phyloP scores from a whole-genome alignment of 2,113 vertebrate species.

The Apodemus speciosus region DNA sequence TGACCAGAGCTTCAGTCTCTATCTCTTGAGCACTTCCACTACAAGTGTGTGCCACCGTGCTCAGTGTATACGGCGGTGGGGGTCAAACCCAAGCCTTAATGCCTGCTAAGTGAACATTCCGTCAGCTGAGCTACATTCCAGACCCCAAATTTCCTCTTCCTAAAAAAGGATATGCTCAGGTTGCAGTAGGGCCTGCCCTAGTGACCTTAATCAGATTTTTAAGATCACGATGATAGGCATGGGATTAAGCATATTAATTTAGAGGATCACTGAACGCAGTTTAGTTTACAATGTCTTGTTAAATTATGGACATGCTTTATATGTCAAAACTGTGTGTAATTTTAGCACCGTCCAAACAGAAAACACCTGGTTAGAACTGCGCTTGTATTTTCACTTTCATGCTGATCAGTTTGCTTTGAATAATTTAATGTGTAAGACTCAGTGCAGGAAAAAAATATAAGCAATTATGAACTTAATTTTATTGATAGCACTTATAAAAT shows the following conservation, averaged over 20 bases:
- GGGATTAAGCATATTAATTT: background rate
- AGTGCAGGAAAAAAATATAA: constrained; percentile 8
- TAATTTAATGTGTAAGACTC: background rate
- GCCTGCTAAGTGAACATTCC: too few relatives aligned
- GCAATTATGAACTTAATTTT: constrained; percentile 55
- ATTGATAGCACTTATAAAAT: constrained; percentile 31
- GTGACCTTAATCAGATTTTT: constrained; percentile 35
- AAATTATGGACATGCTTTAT: background rate
- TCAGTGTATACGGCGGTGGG: background rate
- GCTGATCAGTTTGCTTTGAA: constrained; percentile 49
- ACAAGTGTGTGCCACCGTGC: background rate
- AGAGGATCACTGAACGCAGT: background rate
- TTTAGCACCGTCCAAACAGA: constrained; percentile 42
- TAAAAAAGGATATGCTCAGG: background rate
- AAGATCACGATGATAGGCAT: background rate
- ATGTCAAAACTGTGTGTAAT: background rate
- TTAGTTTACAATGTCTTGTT: background rate
- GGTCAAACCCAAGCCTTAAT: background rate
- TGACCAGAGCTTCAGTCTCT: background rate
- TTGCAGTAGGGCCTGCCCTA: background rate
- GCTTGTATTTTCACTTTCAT: constrained; percentile 42
- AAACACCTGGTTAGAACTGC: background rate
- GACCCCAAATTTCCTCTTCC: background rate
- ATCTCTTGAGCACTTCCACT: background rate
- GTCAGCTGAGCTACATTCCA: background rate